Percentiles rank a stretch among this genome's conserved stretches.
These are phyloP conservation scores for Drosophila kuntzei DNA, from an alignment of 2,888 invertebrate species.

Conservation along the genomic window DNA sequence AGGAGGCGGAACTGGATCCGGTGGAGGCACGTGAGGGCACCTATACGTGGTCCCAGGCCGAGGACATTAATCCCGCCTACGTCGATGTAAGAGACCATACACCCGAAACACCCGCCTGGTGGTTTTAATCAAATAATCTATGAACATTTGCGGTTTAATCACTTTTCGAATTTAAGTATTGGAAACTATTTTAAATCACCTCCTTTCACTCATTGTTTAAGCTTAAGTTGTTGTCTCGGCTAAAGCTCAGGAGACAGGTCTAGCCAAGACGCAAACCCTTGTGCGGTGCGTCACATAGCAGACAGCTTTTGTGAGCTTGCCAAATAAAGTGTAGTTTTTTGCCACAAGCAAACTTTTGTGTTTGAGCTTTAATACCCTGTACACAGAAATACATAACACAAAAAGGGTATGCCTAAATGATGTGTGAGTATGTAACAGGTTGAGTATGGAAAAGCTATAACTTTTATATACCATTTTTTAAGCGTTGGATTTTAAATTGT, in stretches of 20 bases:
- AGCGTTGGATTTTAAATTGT: no score
- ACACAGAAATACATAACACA: background rate
- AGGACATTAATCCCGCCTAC: conserved; percentile 50
- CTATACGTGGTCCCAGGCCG: background rate
- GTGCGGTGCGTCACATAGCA: conserved; percentile 5
- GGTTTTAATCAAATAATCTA: conserved; percentile 37
- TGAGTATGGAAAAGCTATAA: background rate
- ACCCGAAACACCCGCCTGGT: conserved; percentile 43
- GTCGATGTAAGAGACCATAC: conserved; percentile 49
- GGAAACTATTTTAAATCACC: background rate
- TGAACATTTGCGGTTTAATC: background rate
- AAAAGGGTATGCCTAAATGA: background rate
- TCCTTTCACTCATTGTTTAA: background rate
- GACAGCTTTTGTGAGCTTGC: conserved; percentile 30
- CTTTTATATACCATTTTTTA: background rate
- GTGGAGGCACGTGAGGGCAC: conserved; percentile 17
- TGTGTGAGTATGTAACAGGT: background rate
- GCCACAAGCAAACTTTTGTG: background rate
- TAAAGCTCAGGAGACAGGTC: conserved; percentile 21
- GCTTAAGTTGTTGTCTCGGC: conserved; percentile 12
- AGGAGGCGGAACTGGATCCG: background rate
- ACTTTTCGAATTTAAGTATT: background rate
- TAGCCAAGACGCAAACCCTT: conserved; percentile 36
- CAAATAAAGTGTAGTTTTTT: background rate
- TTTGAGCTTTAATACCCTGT: background rate